These are phyloP conservation scores for Sarcophaga rosellei DNA, from an alignment of 2,888 invertebrate species.

Conservation along the genomic window DNA sequence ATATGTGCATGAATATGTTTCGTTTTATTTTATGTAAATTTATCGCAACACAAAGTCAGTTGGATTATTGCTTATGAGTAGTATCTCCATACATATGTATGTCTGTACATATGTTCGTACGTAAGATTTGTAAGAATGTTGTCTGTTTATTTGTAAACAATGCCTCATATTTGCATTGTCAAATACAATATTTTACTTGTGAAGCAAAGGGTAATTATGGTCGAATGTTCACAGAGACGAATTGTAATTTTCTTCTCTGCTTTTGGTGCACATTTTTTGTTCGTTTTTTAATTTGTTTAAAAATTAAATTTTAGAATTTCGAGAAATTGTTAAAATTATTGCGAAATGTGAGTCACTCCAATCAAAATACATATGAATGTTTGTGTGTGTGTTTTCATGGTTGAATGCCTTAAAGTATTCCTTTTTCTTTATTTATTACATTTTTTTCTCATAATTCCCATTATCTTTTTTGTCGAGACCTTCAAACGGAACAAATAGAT, in stretches of 20 bases:
- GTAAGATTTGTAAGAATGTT: too few species aligned
- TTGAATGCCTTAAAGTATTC: too few species aligned
- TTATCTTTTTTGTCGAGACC: too few species aligned
- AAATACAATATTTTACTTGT: constrained; percentile 3
- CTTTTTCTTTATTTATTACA: too few species aligned
- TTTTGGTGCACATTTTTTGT: background rate
- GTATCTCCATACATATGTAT: background rate
- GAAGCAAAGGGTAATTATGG: constrained; percentile 23
- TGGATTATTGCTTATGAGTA: background rate
- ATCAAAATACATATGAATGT: background rate
- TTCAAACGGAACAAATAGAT: too few species aligned
- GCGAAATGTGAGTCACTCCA: too few species aligned
- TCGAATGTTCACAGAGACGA: constrained; percentile 17
- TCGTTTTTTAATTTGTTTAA: constrained; percentile 13
- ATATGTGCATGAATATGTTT: background rate
- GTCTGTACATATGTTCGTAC: background rate
- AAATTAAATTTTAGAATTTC: constrained; percentile 31
- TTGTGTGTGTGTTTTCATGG: background rate
- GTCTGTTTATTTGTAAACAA: background rate
- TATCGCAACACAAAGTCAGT: too few species aligned
- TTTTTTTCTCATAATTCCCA: too few species aligned
- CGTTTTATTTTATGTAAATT: background rate
- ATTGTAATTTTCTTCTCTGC: background rate
- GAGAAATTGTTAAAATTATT: constrained; percentile 20
- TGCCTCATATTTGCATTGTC: constrained; percentile 21